phyloP scores from a whole-genome alignment of 92 coral and sea anemone species.

The Chrysogorgia sp. region DNA sequence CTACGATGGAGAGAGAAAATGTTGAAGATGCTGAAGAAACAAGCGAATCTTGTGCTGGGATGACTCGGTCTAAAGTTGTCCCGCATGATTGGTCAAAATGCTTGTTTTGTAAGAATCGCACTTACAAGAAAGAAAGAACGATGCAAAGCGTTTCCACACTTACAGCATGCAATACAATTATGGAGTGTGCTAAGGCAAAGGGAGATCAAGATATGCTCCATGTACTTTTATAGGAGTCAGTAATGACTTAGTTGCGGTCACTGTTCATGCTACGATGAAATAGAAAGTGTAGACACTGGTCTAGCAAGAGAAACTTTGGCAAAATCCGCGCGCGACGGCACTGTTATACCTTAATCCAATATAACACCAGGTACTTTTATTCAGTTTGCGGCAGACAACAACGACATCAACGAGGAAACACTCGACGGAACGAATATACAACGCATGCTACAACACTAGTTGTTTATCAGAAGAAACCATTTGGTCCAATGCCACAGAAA shows the following conservation, averaged over 20 bases:
- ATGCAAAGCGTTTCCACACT: constrained; percentile 30
- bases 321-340: constrained; percentile 28
- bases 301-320: constrained; percentile 39
- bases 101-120: constrained; percentile 21
- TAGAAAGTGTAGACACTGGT: constrained; percentile 44
- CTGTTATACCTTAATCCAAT: constrained; percentile 57
- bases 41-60: not conserved
- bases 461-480: constrained; percentile 52
- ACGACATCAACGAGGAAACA: constrained; percentile 67
- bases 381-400: constrained; percentile 64
- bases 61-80: constrained; percentile 26
- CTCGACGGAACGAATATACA: constrained; percentile 67
- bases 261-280: constrained; percentile 47
- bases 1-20: constrained; percentile 6
- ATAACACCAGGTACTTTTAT: constrained; percentile 64
- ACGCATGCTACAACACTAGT: constrained; percentile 67
- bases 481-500: no score
- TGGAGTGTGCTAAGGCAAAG: constrained; percentile 35
- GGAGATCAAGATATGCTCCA: constrained; percentile 35
- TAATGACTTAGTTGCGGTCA: constrained; percentile 23
- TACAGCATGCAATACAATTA: constrained; percentile 17
- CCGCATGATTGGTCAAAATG: constrained; percentile 46
- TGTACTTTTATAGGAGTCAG: constrained; percentile 28
- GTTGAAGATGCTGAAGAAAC: not conserved
- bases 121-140: constrained; percentile 23